Percentiles rank a stretch among this genome's conserved stretches.
These are phyloP conservation scores for Leiothrix lutea DNA, from an alignment of 2,113 vertebrate species.

Conservation along the genomic window DNA sequence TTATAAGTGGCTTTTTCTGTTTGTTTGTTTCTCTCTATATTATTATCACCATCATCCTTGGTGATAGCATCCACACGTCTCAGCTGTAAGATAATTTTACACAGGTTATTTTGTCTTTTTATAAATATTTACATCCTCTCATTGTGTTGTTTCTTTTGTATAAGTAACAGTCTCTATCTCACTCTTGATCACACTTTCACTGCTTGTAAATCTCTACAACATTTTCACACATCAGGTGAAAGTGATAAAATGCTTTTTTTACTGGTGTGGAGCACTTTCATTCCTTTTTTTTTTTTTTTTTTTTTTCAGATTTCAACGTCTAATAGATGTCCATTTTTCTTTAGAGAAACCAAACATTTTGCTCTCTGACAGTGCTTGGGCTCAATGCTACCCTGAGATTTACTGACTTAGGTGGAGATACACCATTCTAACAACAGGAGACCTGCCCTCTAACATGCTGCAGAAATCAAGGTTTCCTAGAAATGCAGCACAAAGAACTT, in stretches of 20 bases:
- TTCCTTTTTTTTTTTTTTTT: no score
- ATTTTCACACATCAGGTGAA: background rate
- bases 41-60: background rate
- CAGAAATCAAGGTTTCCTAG: background rate
- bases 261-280: background rate
- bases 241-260: background rate
- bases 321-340: background rate
- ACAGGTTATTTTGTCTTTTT: background rate
- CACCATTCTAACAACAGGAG: background rate
- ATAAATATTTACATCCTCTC: conserved; percentile 20
- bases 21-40: background rate
- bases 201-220: background rate
- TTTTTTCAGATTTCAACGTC: background rate
- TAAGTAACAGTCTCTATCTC: background rate
- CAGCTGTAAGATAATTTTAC: background rate
- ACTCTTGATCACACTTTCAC: background rate
- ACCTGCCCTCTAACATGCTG: background rate
- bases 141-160: background rate
- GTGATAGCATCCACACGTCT: background rate
- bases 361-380: background rate
- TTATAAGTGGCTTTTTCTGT: background rate
- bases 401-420: background rate
- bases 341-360: background rate
- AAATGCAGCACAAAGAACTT: background rate
- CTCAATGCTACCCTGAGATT: background rate